Base-by-base conservation (phyloP, 2,113 vertebrate species). In the Mastomys coucha region DNA sequence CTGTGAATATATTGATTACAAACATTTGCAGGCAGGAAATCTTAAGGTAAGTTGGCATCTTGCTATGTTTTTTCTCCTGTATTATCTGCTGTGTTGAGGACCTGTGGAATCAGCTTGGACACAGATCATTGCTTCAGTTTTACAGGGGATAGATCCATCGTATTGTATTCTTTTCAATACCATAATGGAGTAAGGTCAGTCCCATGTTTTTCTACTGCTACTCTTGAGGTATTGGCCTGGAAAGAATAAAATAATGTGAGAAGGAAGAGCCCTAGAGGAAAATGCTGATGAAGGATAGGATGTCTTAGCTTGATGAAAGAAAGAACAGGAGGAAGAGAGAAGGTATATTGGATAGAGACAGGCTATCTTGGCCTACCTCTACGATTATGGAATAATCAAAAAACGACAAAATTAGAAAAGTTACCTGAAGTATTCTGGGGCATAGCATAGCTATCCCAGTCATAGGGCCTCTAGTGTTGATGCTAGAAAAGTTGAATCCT, bases 31-130 rank as follows among this genome's bases (percentile, higher is more conserved):
- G 7, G 7, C 33, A 63, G 10, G 10, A 19, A 73, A 19, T 36
- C 19, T 28, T 45, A 80, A 60, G 5, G 7, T 73, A 51, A 26
- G 11, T 70, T 14, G 45, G 19, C 11, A 8, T n/a, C 31, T 87
- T 70, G 45, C 33, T 51, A 53, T 58, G 20, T 75, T 36, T 36
- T 87, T 70, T 33, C 7, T 31, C 92, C 51, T 85, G 2, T 13
- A 94, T 91, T 22, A 31, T 92, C 22, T 80, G 88, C 89, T 98
- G 97, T 98, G 97, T 63, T 97, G 94, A 93, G 63, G 42, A 56
- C 17, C 39, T 63, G 49, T 56, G 22, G 93, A 89, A 1, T 7
- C 31, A 89, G 69, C 96, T 82, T 76, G 73, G 93, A 85, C 0
- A 10, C 0, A 4, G 56, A 45, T 88, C 36, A 7, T 36, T 39